phyloP scores from a whole-genome alignment of 2,888 invertebrate species.

The Podabrus alpinus region DNA sequence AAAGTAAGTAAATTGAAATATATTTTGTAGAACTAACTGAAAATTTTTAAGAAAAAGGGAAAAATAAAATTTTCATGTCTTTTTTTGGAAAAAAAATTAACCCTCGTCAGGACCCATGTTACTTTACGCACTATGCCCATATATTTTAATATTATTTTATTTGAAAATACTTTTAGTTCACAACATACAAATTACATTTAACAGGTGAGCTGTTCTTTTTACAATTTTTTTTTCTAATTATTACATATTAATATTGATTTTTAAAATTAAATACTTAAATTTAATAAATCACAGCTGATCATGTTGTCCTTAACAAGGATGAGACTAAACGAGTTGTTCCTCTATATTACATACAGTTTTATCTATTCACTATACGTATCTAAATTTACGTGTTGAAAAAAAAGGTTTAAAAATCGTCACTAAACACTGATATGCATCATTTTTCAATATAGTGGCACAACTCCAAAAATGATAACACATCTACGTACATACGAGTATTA shows the following conservation, averaged over 20 bases:
- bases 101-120: neutral
- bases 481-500: neutral
- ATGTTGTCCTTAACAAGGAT: slow-evolving; percentile 5
- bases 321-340: neutral
- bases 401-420: neutral
- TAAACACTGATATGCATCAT: neutral
- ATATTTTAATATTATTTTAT: neutral
- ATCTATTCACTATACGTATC: neutral
- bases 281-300: slow-evolving; percentile 19
- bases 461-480: neutral
- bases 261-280: slow-evolving; percentile 9
- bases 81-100: neutral
- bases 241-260: neutral
- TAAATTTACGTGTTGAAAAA: neutral
- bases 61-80: neutral
- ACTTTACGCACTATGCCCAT: neutral
- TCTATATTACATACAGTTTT: neutral
- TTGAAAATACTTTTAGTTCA: neutral
- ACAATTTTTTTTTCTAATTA: neutral
- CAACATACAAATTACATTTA: slow-evolving; percentile 1
- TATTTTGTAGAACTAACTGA: neutral
- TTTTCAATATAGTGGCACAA: slow-evolving; percentile 5
- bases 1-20: neutral
- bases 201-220: neutral
- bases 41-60: neutral